Evolutionary conservation across 2,797 vertebrate genomes (phyloP), one percentile per base, ranked within the genome.

Genomic region (Scolopax bukidnonensis): DNA sequence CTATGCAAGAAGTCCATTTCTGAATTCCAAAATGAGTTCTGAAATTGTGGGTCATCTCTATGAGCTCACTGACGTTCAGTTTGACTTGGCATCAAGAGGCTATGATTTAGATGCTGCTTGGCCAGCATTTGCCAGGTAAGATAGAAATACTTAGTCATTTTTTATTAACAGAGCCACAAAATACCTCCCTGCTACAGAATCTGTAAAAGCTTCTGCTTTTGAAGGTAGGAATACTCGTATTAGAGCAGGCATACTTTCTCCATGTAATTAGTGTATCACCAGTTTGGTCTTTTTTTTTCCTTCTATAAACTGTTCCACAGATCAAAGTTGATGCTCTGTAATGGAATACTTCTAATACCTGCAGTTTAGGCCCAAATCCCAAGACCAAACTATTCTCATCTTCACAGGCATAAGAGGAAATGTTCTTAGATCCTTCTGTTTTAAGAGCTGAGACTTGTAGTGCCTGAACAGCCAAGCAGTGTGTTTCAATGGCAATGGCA

Each of bases 71-170:
- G 99, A 99, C 1, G 97, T 99, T 67, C 99, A 99, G 93, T 99
- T 99, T 97, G 99, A 99, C 94, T 98, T 99, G 93, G 98, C 98
- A 3, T 99, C 99, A 36, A 98, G 99, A 96, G 99, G 99, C 83
- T 98, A 99, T 50, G 99, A 99, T 96, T 98, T 99, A 61, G 99
- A 99, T 94, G 98, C 99, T 28, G 98, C 98, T 79, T 99, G 99
- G 99, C 99, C 99, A 9, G 98, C 98, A 2, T 99, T 99, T 98
- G 99, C 99, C 93, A 99, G 99, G 99, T 99, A 98, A 95, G 64
- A 48, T 36, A 27, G 48, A 51, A 45, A 38, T 25, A 67, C 25
- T 11, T 33, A 27, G 7, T 45, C 21, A 12, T 20, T 89, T 90
- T 89, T 3, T 77, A 11, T 84, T 68, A 61, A 27, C 17, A 38